These are phyloP conservation scores for Eristalinus sepulchralis DNA, from an alignment of 2,888 invertebrate genomes.

Conservation along the genomic window DNA sequence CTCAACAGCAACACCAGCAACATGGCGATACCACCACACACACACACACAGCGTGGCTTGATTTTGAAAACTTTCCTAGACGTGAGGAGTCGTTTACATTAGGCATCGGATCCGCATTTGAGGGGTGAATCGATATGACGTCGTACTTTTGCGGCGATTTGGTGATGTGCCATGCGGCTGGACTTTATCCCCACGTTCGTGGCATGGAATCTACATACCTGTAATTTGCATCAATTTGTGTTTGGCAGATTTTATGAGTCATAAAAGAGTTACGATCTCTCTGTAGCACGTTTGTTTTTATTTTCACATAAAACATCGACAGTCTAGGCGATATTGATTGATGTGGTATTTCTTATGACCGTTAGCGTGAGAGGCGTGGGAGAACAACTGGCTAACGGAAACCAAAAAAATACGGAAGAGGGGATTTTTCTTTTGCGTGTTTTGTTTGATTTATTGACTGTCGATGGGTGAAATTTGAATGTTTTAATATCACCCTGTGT, in stretches of 20 bases:
- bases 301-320: not conserved
- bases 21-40: not conserved
- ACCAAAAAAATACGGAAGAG: too few species aligned
- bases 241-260: not conserved
- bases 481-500: too few species aligned
- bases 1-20: not conserved
- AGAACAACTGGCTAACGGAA: not conserved
- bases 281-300: not conserved
- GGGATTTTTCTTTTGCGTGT: too few species aligned
- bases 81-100: conserved; percentile 1
- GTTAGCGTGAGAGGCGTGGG: not conserved
- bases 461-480: too few species aligned
- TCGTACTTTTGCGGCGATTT: not conserved
- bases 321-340: not conserved
- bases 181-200: not conserved
- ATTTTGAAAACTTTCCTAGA: conserved; percentile 29
- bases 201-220: not conserved
- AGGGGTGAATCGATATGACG: conserved; percentile 4
- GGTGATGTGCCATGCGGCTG: not conserved
- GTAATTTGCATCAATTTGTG: not conserved
- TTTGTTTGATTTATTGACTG: too few species aligned
- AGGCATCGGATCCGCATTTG: not conserved
- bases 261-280: not conserved
- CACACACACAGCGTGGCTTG: not conserved
- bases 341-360: not conserved